Evolutionary conservation across 1,140 invertebrate species (phyloP), one percentile per base, ranked within the genome.

Genomic region (Bombus turneri): DNA sequence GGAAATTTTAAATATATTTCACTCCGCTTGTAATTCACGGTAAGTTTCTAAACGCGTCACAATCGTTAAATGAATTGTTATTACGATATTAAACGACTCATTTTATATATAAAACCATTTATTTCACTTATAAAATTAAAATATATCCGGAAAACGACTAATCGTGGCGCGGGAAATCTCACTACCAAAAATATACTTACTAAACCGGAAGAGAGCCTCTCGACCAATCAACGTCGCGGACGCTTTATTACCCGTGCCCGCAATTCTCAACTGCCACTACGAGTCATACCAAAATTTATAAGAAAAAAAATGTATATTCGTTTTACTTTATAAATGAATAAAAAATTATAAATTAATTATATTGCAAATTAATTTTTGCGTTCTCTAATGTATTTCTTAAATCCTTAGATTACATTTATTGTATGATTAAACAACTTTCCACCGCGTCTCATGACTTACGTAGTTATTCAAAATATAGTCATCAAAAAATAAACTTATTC

Each of bases 201-300:
- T 25, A 25, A 59, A 80, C 31, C 68, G 76, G 77, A 85, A 84
- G 53, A 2, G 28, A 47, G 43, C 13, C 37, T 84, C 39, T 83
- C 34, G 43, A 34, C 74, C 81, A 83, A 83, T 83, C 74, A 83
- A 28, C 73, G 6, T 6, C 62, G n/a, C 13, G 43, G 18, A 71
- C 34, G 66, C n/a, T 47, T 81, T 22, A 76, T 83, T 47, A 9
- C 22, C 1, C 43, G 2, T 15, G n/a, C 34, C 62, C 62, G 64
- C 81, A 74, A 76, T 69, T 77, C 81, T 68, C 74, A 83, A 78
- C 22, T 22, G 34, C 22, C n/a, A 83, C 81, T 3, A 31, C 62
- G 8, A 6, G 10, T 83, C 81, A 68, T 57, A 41, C 28, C 43
- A 77, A 31, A 22, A 9, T 69, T 15, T 4, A 53, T 39, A 31